Conservation (phyloP, 2,797 vertebrate species). For the Pogonophryne albipinna region DNA sequence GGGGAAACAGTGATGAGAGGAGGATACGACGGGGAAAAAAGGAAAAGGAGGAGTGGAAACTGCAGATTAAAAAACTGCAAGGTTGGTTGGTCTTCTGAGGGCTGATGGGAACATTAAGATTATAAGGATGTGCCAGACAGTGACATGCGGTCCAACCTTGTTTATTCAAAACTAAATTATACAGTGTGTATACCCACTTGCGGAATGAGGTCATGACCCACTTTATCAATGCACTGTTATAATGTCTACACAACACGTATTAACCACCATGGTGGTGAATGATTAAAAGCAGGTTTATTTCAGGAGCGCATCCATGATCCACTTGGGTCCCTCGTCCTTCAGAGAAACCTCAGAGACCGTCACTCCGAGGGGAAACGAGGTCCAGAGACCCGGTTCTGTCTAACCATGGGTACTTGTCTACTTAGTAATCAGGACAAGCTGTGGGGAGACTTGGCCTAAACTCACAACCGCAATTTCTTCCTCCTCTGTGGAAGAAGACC, state of each 20-base stretch:
- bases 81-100: constrained; percentile 66
- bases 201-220: constrained; percentile 65
- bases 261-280: constrained; percentile 39
- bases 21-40: constrained; percentile 22
- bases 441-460: constrained; percentile 74
- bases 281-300: constrained; percentile 63
- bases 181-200: constrained; percentile 56
- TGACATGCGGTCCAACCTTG: constrained; percentile 67
- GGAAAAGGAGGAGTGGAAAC: constrained; percentile 62
- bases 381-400: constrained; percentile 65
- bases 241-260: constrained; percentile 53
- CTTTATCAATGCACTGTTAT: constrained; percentile 54
- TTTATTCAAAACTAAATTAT: constrained; percentile 73
- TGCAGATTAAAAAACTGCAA: constrained; percentile 66
- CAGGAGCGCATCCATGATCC: constrained; percentile 32
- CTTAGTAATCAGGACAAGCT: constrained; percentile 82
- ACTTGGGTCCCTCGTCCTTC: constrained; percentile 39
- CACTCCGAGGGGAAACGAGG: constrained; percentile 54
- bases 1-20: constrained; percentile 72
- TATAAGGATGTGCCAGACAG: constrained; percentile 66
- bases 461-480: constrained; percentile 71
- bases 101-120: constrained; percentile 74
- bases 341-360: constrained; percentile 55
- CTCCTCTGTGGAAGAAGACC: constrained; percentile 63
- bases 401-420: constrained; percentile 72